These are phyloP conservation scores for Hirtodrosophila alboralis DNA, from an alignment of 2,888 invertebrate species.

Conservation along the genomic window DNA sequence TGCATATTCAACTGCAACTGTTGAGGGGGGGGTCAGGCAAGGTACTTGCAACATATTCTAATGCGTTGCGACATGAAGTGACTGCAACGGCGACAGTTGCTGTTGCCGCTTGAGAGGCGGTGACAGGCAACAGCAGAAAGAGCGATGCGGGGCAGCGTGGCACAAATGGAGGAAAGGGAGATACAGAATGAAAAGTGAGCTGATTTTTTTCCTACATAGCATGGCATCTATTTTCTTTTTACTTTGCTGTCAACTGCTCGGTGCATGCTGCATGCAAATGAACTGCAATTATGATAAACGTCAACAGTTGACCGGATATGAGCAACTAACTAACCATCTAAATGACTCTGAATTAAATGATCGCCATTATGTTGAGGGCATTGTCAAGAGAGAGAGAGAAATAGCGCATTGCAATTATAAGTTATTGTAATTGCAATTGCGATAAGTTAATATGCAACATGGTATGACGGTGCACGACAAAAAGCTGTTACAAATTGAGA, in stretches of 20 bases:
- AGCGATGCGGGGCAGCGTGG: not conserved
- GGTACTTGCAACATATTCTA: conserved; percentile 76
- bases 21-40: not conserved
- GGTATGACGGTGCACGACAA: not conserved
- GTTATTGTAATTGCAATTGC: conserved; percentile 12
- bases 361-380: conserved; percentile 50
- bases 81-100: conserved; percentile 80
- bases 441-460: not conserved
- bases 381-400: conserved; percentile 1
- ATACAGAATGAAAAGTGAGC: conserved; percentile 59
- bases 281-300: conserved; percentile 82
- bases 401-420: conserved; percentile 20
- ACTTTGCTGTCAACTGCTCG: conserved; percentile 34
- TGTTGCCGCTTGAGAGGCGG: conserved; percentile 80
- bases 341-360: conserved; percentile 57
- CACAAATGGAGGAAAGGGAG: not conserved
- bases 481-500: not conserved
- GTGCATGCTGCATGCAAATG: conserved; percentile 73
- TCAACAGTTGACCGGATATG: conserved; percentile 83
- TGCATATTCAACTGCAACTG: conserved; percentile 72
- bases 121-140: conserved; percentile 58
- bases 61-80: conserved; percentile 79
- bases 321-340: conserved; percentile 67
- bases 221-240: conserved; percentile 49
- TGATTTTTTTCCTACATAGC: conserved; percentile 50